Evolutionary conservation across 2,888 invertebrate genomes (phyloP).

Genomic region (Julus scanicus): DNA sequence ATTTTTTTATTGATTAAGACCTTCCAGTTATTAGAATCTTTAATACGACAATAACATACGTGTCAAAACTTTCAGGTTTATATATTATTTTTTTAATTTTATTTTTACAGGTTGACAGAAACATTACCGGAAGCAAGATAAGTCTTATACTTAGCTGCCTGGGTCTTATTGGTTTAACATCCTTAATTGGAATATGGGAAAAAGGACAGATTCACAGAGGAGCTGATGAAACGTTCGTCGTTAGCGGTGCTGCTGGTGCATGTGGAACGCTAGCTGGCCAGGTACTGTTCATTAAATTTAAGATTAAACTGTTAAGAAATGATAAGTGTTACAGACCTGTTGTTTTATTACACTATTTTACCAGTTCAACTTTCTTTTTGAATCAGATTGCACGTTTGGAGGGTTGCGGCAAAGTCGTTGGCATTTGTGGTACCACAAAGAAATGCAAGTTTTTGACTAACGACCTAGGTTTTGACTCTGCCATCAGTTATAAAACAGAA

Average conservation of each 20-base stretch:
- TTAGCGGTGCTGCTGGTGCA: conserved; percentile 66
- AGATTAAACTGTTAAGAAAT: too few relatives aligned
- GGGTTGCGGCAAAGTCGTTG: conserved; percentile 62
- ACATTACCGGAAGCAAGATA: conserved; percentile 59
- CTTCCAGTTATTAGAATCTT: too few relatives aligned
- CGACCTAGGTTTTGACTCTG: conserved; percentile 64
- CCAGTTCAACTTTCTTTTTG: neutral
- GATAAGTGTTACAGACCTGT: too few relatives aligned
- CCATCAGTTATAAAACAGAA: conserved; percentile 66
- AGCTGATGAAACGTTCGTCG: conserved; percentile 64
- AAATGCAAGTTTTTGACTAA: conserved; percentile 64
- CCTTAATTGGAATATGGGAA: conserved; percentile 64
- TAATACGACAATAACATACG: too few relatives aligned
- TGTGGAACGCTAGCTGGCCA: conserved; percentile 66
- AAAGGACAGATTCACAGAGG: conserved; percentile 64
- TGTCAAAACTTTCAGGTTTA: too few relatives aligned
- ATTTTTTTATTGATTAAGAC: too few relatives aligned
- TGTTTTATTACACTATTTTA: neutral
- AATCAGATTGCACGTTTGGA: conserved; percentile 53
- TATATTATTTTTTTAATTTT: too few relatives aligned
- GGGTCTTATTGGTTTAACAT: conserved; percentile 65
- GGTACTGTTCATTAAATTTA: conserved; percentile 60
- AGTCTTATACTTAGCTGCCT: conserved; percentile 62
- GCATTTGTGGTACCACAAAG: conserved; percentile 66
- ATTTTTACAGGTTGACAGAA: conserved; percentile 58